Percentiles rank a stretch among this genome's conserved stretches.
phyloP scores from a whole-genome alignment of 2,113 vertebrate genomes.

The Heterotis niloticus region DNA sequence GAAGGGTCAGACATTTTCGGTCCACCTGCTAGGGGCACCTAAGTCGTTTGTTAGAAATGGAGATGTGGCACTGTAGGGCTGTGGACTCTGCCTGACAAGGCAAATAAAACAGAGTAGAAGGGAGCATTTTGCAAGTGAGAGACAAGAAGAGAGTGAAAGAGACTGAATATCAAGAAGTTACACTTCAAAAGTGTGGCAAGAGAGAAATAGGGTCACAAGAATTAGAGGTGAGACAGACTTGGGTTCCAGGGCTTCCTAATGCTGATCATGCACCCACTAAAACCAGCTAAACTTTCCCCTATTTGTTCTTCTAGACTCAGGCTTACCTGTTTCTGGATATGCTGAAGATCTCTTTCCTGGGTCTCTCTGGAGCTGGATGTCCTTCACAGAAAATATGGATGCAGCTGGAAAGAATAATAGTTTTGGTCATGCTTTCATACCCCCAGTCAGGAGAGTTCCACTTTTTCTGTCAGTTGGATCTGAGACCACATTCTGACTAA shows the following conservation, averaged over 20 bases:
- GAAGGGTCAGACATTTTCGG: too few relatives aligned
- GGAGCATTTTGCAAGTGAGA: not conserved
- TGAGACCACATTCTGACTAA: too few relatives aligned
- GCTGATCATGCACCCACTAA: not conserved
- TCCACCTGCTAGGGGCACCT: too few relatives aligned
- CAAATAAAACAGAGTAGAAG: constrained; percentile 6
- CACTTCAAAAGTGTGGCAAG: constrained; percentile 3
- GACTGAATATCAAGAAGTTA: not conserved
- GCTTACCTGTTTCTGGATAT: constrained; percentile 65
- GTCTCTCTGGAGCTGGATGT: constrained; percentile 69
- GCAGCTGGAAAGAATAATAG: constrained; percentile 52
- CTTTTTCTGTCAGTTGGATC: too few relatives aligned
- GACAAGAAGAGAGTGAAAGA: constrained; percentile 7
- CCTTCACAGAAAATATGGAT: constrained; percentile 72
- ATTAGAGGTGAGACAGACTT: constrained; percentile 14
- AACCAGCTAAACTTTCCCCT: not conserved
- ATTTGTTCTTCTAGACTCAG: not conserved
- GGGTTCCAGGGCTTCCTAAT: constrained; percentile 14
- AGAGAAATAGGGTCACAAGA: constrained; percentile 4
- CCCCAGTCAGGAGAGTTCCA: not conserved
- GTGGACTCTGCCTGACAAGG: constrained; percentile 18
- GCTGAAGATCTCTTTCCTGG: constrained; percentile 67
- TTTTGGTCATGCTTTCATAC: not conserved
- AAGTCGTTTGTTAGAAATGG: not conserved
- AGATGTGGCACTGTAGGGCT: not conserved